These are phyloP conservation scores for Macrobrachium nipponense DNA, from an alignment of 1,140 invertebrate species.

Conservation along the genomic window DNA sequence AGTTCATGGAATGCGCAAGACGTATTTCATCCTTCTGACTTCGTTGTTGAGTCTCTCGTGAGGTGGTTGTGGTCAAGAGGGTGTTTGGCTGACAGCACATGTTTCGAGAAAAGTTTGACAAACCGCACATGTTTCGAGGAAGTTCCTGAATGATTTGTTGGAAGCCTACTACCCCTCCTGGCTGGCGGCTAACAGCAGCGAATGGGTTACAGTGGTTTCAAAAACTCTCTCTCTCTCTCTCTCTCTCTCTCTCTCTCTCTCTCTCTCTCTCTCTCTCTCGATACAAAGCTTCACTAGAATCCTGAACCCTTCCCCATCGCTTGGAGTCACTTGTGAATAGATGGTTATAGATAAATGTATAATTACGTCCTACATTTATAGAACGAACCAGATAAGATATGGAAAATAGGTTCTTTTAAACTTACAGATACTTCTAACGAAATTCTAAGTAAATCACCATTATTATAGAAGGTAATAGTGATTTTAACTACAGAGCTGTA, in stretches of 20 bases:
- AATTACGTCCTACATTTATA: background rate
- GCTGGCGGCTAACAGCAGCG: background rate
- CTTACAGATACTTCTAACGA: background rate
- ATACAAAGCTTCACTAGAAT: no score
- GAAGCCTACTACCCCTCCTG: background rate
- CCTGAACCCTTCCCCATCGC: background rate
- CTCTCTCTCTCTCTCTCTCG: slow-evolving; percentile 29
- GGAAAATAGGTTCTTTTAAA: no score
- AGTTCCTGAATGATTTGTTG: background rate
- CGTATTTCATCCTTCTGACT: no score
- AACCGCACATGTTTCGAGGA: background rate
- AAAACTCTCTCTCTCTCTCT: background rate
- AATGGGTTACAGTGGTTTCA: background rate
- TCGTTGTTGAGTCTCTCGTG: no score
- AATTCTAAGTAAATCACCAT: no score
- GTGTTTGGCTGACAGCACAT: no score
- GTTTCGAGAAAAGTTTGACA: background rate
- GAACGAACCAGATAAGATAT: background rate
- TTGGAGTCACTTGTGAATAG: no score
- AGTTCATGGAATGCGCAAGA: no score
- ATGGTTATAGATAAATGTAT: no score
- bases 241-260: slow-evolving; percentile 6
- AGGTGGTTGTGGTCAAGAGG: no score
- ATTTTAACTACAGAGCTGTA: no score
- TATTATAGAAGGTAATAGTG: no score